Evolutionary conservation across 2,113 vertebrate species (phyloP).

Genomic region (Myocastor coypus): DNA sequence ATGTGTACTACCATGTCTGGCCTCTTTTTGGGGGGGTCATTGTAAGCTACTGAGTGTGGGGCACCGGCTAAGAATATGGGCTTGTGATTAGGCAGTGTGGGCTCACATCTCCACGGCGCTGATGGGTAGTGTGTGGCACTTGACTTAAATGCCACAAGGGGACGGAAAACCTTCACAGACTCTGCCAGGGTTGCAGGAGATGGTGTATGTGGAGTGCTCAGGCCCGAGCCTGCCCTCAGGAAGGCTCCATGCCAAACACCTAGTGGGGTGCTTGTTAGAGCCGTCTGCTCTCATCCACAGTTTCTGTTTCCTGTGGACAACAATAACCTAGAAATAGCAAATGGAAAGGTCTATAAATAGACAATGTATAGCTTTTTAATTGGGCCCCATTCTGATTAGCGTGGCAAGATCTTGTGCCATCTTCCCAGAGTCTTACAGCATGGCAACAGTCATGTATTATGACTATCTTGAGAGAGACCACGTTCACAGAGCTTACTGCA

Average conservation of each 20-base stretch:
- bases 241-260: neutral
- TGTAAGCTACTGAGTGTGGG: neutral
- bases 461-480: neutral
- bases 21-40: neutral
- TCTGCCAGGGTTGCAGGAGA: neutral
- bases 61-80: neutral
- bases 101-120: neutral
- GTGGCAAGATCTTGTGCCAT: neutral
- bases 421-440: neutral
- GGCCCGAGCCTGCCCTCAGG: accelerated
- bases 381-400: neutral
- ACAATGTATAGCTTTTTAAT: neutral
- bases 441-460: neutral
- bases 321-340: neutral
- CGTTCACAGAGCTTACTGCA: neutral
- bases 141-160: neutral
- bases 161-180: accelerated
- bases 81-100: neutral
- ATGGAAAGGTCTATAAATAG: neutral
- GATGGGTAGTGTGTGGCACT: neutral
- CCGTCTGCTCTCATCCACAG: neutral
- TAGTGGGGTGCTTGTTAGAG: accelerated
- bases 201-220: accelerated
- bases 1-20: neutral
- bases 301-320: neutral